Evolutionary conservation across 2,113 vertebrate genomes (phyloP), one percentile per base, ranked within the genome.

Genomic region (Cercocebus atys): DNA sequence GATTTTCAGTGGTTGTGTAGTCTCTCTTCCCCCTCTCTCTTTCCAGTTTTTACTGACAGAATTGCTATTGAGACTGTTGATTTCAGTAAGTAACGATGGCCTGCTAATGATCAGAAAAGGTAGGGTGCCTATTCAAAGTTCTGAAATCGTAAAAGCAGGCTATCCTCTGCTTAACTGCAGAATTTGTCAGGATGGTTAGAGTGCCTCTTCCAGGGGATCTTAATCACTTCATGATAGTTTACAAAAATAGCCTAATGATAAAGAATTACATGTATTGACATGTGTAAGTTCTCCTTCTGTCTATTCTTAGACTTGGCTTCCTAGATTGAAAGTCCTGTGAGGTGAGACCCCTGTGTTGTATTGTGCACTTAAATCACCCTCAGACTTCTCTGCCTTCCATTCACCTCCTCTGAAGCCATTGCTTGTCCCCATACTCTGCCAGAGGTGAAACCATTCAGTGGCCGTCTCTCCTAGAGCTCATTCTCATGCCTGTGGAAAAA

Each of bases 391-490:
- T 22, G 55, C 76, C 5, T 17, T 16, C 64, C 9, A 2, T n/a
- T 8, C 2, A 14, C 75, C 22, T 8, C 6, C 18, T 20, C 2
- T 6, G 1, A 23, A 43, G 79, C 70, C 14, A 0, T 23, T 27
- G 3, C 0, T 50, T 3, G 17, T 35, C 18, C 9, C 23, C 1
- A 0, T 1, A 0, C 35, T 8, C 61, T 52, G 50, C 68, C 27
- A 4, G 1, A 8, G 38, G n/a, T 32, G 50, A 45, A 11, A 1
- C 12, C 0, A 6, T 35, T 55, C 47, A 3, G 0, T 3, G 27
- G 8, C 22, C 57, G 0, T 13, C n/a, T 47, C 32, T 43, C 72
- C 22, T 5, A 3, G 3, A 6, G 32, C 16, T 38, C 12, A 27
- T 45, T 8, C 16, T 40, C n/a, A 5, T 20, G n/a, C 25, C 52